phyloP scores from a whole-genome alignment of 2,888 invertebrate genomes.

The Drosophila infuscata region DNA sequence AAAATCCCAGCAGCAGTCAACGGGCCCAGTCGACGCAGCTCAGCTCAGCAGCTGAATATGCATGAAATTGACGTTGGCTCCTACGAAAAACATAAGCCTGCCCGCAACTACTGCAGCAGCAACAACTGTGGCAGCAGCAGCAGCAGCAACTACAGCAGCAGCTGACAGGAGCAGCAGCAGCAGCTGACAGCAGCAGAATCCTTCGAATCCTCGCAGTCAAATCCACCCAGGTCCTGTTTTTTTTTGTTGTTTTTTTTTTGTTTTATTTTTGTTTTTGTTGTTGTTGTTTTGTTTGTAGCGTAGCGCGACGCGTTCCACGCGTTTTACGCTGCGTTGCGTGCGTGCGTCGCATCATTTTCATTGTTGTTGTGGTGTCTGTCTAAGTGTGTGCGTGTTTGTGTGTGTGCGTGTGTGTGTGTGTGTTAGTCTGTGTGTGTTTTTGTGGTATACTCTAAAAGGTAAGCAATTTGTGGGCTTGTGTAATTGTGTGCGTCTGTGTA shows the following conservation, averaged over 20 bases:
- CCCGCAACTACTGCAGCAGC: conserved; percentile 44
- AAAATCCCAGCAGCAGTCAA: conserved; percentile 74
- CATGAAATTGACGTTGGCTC: conserved; percentile 72
- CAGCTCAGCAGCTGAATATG: conserved; percentile 66
- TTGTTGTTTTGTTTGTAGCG: conserved; percentile 33
- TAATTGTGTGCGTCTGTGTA: conserved; percentile 4
- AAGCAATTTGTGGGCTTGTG: conserved; percentile 43
- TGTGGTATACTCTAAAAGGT: conserved; percentile 55
- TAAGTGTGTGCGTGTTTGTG: neutral
- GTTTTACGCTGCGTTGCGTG: conserved; percentile 53
- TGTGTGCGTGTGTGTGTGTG: conserved; percentile 12
- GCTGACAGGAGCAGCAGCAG: conserved; percentile 40
- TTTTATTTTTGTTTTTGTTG: neutral
- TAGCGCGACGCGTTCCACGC: conserved; percentile 30
- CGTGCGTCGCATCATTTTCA: conserved; percentile 45
- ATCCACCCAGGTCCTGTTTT: conserved; percentile 64
- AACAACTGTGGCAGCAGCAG: conserved; percentile 14
- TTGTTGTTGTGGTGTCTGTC: conserved; percentile 34
- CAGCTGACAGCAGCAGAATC: conserved; percentile 39
- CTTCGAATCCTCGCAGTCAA: conserved; percentile 39
- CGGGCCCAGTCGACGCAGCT: conserved; percentile 50
- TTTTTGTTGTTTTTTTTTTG: neutral
- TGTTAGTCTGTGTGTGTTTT: neutral
- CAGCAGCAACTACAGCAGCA: conserved; percentile 12
- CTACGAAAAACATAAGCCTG: conserved; percentile 58